Percentiles rank a stretch among this genome's conserved stretches.
These are phyloP conservation scores for Drosophila chauvacae DNA, from an alignment of 1,140 invertebrate species.

Conservation along the genomic window DNA sequence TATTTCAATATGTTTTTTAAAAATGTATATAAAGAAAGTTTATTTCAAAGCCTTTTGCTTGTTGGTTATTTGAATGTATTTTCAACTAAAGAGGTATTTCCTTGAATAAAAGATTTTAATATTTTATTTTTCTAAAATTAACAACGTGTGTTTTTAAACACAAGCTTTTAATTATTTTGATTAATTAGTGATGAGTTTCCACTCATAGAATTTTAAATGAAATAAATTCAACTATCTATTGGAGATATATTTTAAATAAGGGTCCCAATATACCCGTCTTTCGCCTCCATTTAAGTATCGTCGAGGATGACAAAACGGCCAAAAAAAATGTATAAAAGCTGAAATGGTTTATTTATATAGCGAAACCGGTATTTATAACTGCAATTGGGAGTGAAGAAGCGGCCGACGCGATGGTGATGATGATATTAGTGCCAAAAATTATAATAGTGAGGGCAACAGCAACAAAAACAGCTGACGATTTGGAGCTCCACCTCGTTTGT, in stretches of 20 bases:
- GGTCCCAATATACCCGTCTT: slow-evolving; percentile 37
- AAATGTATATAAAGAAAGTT: too few species aligned
- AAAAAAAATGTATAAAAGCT: slow-evolving; percentile 9
- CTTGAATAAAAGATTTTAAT: too few species aligned
- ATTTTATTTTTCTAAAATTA: too few species aligned
- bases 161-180: too few species aligned
- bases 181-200: too few species aligned
- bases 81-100: too few species aligned
- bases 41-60: too few species aligned
- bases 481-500: slow-evolving; percentile 21
- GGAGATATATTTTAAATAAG: neutral
- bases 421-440: slow-evolving; percentile 77
- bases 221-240: neutral
- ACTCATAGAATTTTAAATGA: too few species aligned
- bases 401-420: slow-evolving; percentile 21
- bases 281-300: slow-evolving; percentile 10
- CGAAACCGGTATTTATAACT: slow-evolving; percentile 79
- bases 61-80: too few species aligned
- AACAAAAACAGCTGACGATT: slow-evolving; percentile 67
- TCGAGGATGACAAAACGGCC: slow-evolving; percentile 27
- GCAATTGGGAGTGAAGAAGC: slow-evolving; percentile 57
- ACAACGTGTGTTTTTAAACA: too few species aligned
- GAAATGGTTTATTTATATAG: slow-evolving; percentile 57
- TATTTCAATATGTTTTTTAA: too few species aligned
- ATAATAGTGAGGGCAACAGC: slow-evolving; percentile 53